phyloP scores from a whole-genome alignment of 1,140 invertebrate genomes.

The Coptotermes formosanus region DNA sequence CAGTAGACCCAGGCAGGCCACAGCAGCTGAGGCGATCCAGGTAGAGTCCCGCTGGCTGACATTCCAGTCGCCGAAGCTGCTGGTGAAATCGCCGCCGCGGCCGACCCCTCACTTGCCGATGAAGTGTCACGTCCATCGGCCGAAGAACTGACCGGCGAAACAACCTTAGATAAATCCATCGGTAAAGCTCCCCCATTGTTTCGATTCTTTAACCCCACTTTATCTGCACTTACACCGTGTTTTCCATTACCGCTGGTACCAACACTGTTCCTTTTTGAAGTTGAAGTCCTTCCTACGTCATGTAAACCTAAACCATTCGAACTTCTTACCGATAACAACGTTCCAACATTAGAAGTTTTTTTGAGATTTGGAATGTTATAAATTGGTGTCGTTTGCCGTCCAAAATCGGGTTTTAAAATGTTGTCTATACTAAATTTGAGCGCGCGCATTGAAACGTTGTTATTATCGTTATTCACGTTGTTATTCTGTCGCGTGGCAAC shows the following conservation, averaged over 20 bases:
- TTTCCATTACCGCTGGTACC: neutral
- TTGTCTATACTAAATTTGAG: slow-evolving; percentile 92
- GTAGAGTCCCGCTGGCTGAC: slow-evolving; percentile 33
- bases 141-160: slow-evolving; percentile 8
- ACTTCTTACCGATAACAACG: neutral
- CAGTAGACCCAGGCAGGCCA: slow-evolving; percentile 98
- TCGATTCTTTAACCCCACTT: neutral
- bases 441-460: slow-evolving; percentile 47
- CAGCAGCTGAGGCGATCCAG: slow-evolving; percentile 40
- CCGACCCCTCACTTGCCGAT: slow-evolving; percentile 40
- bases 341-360: neutral
- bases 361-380: neutral
- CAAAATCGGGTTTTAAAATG: slow-evolving; percentile 87
- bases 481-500: slow-evolving; percentile 44
- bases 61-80: neutral
- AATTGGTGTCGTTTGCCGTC: slow-evolving; percentile 43
- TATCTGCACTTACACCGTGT: neutral
- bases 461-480: slow-evolving; percentile 56
- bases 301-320: neutral
- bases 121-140: slow-evolving; percentile 32
- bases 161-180: slow-evolving; percentile 31
- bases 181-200: slow-evolving; percentile 27
- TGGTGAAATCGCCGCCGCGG: slow-evolving; percentile 44
- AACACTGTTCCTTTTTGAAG: neutral
- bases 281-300: neutral